Evolutionary conservation across 2,797 vertebrate genomes (phyloP).

Genomic region (Chelon auratus): DNA sequence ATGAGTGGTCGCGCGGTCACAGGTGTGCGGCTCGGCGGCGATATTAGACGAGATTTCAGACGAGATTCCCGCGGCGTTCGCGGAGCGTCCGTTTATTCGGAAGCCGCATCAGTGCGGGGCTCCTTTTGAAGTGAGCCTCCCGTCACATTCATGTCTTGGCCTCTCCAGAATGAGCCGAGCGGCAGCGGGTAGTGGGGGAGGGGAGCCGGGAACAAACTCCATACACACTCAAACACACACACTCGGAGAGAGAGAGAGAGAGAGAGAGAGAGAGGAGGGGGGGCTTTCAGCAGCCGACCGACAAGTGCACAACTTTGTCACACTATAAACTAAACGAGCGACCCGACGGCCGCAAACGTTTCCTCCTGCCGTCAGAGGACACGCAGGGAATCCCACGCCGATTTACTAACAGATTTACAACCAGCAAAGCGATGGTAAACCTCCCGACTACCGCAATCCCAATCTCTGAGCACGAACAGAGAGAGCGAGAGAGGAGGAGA

Average conservation of each 20-base stretch:
- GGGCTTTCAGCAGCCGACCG: slow-evolving; percentile 82
- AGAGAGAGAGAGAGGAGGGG: too few species aligned
- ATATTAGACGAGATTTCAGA: not conserved
- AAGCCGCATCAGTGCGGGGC: too few species aligned
- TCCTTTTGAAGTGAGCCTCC: slow-evolving; percentile 80
- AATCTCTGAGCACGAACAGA: slow-evolving; percentile 64
- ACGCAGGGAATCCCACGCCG: slow-evolving; percentile 58
- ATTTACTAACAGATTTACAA: slow-evolving; percentile 54
- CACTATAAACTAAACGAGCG: slow-evolving; percentile 61
- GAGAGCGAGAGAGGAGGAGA: slow-evolving; percentile 8
- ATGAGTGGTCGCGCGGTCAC: slow-evolving; percentile 48
- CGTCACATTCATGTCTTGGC: slow-evolving; percentile 86
- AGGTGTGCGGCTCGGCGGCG: slow-evolving; percentile 49
- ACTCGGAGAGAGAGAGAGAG: not conserved
- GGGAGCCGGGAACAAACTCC: slow-evolving; percentile 87
- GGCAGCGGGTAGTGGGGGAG: slow-evolving; percentile 84
- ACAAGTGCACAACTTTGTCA: slow-evolving; percentile 88
- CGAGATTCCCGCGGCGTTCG: slow-evolving; percentile 6
- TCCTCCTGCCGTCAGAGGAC: slow-evolving; percentile 41
- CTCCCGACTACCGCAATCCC: slow-evolving; percentile 81
- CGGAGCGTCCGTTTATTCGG: too few species aligned
- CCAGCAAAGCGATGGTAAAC: slow-evolving; percentile 75
- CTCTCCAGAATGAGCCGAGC: slow-evolving; percentile 78
- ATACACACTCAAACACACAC: slow-evolving; percentile 58
- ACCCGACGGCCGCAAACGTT: slow-evolving; percentile 26